Base-by-base conservation (phyloP, 2,888 invertebrate genomes). In the Euproctis similis region DNA sequence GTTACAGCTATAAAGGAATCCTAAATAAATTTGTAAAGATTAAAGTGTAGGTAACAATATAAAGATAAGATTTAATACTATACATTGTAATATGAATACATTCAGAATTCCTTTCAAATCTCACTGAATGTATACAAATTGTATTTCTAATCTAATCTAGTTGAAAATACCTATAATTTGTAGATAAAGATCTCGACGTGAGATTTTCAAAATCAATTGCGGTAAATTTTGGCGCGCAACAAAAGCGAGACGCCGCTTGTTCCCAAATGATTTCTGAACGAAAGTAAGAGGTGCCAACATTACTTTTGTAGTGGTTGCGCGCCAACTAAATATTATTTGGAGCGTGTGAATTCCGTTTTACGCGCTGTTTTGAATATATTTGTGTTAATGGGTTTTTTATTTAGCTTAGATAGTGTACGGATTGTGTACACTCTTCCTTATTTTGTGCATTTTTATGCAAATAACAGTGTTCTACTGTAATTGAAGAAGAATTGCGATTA, bases 291-390 rank as follows among this genome's bases (percentile, higher is more conserved):
- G 46, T 42, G 44, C 30, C 35, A 39, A 35, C 39, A 50, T 57
- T 34, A 44, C 49, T 47, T 57, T 59, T 56, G 57, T 62, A 45
- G 41, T 38, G 39, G 37, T 36, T 45, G n/a, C n/a, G 48, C 57
- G 21, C 27, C 24, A 34, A 30, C 30, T 11, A 10, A 30, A 27
- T 30, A 27, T 16, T 34, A 71, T 74, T 63, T 56, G 59, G 75
- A 75, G 74, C 77, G 75, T 76, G 76, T 47, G 74, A 75, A 34
- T 34, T 63, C 50, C 41, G 39, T 38, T 26, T 33, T 28, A 37
- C 34, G 31, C 35, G 37, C 32, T 44, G 24, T 33, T 23, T 8
- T 34, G 30, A 24, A 30, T 25, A 20, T 17, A 12, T 33, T 14
- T 26, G 21, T 34, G 44, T 24, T 35, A 47, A 47, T 37, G 25